A percentile compares a stretch with the other conserved stretches of the same genome.
These are phyloP conservation scores for Pandemis heparana DNA, from an alignment of 2,888 invertebrate genomes.

Conservation along the genomic window DNA sequence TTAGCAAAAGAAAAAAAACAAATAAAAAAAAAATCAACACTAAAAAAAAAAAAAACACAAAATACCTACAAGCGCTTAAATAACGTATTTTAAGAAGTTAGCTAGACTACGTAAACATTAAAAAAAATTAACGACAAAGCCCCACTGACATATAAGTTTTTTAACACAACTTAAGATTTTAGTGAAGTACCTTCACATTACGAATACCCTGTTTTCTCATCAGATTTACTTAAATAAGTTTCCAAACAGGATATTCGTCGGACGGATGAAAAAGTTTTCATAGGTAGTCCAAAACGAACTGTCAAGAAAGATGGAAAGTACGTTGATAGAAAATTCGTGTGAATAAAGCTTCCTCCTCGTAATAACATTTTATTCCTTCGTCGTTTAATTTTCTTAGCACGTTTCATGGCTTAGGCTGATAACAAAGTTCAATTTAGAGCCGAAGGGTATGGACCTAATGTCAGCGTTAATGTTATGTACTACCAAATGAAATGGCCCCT, in stretches of 20 bases:
- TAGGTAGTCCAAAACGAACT: slow-evolving; percentile 11
- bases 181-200: neutral
- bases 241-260: neutral
- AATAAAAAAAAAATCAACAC: no score
- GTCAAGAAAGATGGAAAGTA: slow-evolving; percentile 20
- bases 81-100: no score
- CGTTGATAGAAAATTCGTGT: slow-evolving; percentile 39
- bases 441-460: slow-evolving; percentile 45
- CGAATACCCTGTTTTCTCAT: neutral
- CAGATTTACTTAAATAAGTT: neutral
- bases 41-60: no score
- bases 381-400: slow-evolving; percentile 59
- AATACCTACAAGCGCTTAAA: no score
- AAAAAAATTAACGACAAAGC: no score
- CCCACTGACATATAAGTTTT: neutral
- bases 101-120: no score
- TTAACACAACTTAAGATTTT: neutral
- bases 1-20: no score
- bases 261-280: neutral
- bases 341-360: slow-evolving; percentile 39
- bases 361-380: slow-evolving; percentile 46
- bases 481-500: no score
- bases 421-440: slow-evolving; percentile 57
- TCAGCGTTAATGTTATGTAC: slow-evolving; percentile 5
- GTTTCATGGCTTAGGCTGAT: slow-evolving; percentile 55